Evolutionary conservation across 2,888 invertebrate genomes (phyloP).

Genomic region (Neoscelio sp.): DNA sequence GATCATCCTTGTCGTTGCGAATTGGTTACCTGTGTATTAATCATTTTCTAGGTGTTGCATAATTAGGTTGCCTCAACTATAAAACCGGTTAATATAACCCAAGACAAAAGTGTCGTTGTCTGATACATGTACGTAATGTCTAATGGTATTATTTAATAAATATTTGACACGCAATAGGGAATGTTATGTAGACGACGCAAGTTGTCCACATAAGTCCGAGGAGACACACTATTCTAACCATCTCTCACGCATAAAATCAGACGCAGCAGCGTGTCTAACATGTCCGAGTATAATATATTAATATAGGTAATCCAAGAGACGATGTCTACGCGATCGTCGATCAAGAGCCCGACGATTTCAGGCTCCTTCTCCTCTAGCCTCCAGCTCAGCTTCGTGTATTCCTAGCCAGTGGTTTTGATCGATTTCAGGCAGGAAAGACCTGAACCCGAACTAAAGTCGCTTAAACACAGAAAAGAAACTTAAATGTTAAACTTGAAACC

Average conservation of each 20-base stretch:
- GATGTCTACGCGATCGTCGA: conserved; percentile 72
- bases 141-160: neutral
- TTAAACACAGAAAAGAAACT: conserved; percentile 32
- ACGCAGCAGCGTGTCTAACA: conserved; percentile 23
- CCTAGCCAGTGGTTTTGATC: conserved; percentile 60
- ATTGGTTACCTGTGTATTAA: conserved; percentile 43
- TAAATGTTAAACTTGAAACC: conserved; percentile 47
- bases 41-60: conserved; percentile 61
- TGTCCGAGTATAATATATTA: conserved; percentile 35
- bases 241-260: conserved; percentile 36
- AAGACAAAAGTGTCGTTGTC: conserved; percentile 5
- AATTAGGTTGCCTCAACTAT: conserved; percentile 58
- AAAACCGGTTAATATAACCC: conserved; percentile 13
- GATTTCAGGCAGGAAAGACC: conserved; percentile 46
- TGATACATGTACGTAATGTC: neutral
- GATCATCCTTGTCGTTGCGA: conserved; percentile 56
- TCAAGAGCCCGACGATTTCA: conserved; percentile 71
- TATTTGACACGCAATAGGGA: conserved; percentile 23
- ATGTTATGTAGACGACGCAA: neutral
- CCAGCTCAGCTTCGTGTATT: conserved; percentile 68
- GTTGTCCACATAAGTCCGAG: neutral
- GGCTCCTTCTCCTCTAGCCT: conserved; percentile 74
- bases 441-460: neutral
- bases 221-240: conserved; percentile 36
- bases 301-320: conserved; percentile 72